A percentile compares a stretch with the other conserved stretches of the same genome.
phyloP scores from a whole-genome alignment of 2,888 invertebrate genomes.

The Axea sp. region DNA sequence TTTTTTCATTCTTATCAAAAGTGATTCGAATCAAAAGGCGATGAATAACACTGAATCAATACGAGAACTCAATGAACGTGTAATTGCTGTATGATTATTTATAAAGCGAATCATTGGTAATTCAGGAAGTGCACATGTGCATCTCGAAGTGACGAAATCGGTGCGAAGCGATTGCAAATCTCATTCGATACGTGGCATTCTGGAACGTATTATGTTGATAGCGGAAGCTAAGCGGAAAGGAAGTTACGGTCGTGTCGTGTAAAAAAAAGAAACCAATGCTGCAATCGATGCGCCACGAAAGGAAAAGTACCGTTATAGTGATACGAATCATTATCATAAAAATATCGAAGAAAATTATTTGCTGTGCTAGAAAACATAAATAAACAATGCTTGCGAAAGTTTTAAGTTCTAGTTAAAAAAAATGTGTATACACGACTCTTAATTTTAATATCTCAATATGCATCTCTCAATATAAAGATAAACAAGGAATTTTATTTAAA shows the following conservation, averaged over 20 bases:
- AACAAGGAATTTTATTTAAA: too few species aligned
- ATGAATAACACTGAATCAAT: too few species aligned
- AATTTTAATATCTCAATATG: too few species aligned
- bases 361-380: not conserved
- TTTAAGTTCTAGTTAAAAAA: too few species aligned
- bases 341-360: constrained; percentile 10
- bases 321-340: constrained; percentile 23
- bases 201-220: constrained; percentile 42
- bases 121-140: constrained; percentile 45
- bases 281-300: constrained; percentile 29
- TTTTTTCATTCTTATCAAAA: too few species aligned
- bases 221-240: constrained; percentile 57
- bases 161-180: constrained; percentile 43
- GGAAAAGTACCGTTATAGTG: constrained; percentile 35
- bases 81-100: constrained; percentile 39
- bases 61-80: too few species aligned
- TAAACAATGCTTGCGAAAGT: too few species aligned
- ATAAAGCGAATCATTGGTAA: constrained; percentile 30
- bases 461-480: too few species aligned
- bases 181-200: constrained; percentile 33
- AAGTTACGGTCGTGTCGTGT: constrained; percentile 54
- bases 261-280: constrained; percentile 31
- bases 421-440: too few species aligned
- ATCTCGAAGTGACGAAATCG: constrained; percentile 49
- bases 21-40: too few species aligned